Conservation (phyloP, 2,888 invertebrate species). For the Orthonychiurus folsomi region DNA sequence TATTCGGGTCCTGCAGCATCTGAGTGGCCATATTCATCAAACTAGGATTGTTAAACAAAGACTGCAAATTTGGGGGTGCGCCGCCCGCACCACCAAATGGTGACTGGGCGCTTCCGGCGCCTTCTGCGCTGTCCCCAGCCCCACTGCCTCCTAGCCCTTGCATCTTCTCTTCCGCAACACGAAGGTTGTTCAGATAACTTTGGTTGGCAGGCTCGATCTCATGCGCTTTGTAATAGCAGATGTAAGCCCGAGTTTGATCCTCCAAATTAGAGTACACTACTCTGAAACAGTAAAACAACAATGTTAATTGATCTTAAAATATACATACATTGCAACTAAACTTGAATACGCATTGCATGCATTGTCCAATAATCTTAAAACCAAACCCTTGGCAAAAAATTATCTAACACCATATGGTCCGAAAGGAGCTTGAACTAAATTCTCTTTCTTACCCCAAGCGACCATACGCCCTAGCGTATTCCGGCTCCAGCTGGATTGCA, state of each 20-base stretch:
- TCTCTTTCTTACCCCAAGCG: conserved; percentile 59
- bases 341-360: neutral
- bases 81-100: conserved; percentile 42
- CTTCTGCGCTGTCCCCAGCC: conserved; percentile 6
- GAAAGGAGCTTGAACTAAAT: too few species aligned
- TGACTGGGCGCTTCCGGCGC: conserved; percentile 21
- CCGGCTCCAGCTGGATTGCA: conserved; percentile 78
- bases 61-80: conserved; percentile 38
- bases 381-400: neutral
- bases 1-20: conserved; percentile 73
- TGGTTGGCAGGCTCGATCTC: conserved; percentile 87
- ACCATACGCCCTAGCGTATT: conserved; percentile 91
- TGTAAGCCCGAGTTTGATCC: conserved; percentile 70
- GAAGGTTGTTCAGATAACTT: conserved; percentile 76
- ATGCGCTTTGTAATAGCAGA: conserved; percentile 77
- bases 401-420: too few species aligned
- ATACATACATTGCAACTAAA: neutral
- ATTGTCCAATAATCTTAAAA: neutral
- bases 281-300: conserved; percentile 42
- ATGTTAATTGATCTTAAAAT: neutral
- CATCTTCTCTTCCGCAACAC: conserved; percentile 64
- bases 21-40: conserved; percentile 75
- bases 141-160: too few species aligned
- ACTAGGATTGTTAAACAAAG: conserved; percentile 68
- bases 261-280: conserved; percentile 76